Conservation (phyloP, 1,140 invertebrate species). For the Philopotamus ludificatus region DNA sequence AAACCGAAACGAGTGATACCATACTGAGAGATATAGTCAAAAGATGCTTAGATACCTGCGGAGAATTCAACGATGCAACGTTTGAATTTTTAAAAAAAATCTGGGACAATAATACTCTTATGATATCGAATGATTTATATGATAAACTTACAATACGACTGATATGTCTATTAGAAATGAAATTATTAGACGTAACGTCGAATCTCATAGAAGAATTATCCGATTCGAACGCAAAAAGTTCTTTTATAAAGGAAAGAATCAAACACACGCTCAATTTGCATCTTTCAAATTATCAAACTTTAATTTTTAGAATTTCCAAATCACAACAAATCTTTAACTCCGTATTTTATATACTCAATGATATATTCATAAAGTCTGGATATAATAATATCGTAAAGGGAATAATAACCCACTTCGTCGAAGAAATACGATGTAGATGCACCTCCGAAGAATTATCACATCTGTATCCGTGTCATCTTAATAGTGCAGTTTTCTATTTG, state of each 20-base stretch:
- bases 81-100: conserved; percentile 16
- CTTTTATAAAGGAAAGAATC: neutral
- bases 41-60: neutral
- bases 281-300: conserved; percentile 9
- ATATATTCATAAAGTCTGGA: conserved; percentile 12
- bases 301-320: conserved; percentile 1
- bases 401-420: neutral
- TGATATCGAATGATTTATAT: neutral
- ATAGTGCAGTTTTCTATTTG: conserved; percentile 9
- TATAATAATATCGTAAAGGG: neutral
- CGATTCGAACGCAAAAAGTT: neutral
- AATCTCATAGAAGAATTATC: neutral
- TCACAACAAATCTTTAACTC: neutral
- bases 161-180: neutral
- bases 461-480: conserved; percentile 16
- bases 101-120: neutral
- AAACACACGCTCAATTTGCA: neutral
- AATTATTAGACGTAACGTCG: conserved; percentile 1
- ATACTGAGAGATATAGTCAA: neutral
- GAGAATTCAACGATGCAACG: neutral
- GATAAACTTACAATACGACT: neutral
- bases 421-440: conserved; percentile 3
- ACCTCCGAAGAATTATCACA: neutral
- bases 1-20: neutral
- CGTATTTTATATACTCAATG: conserved; percentile 4